phyloP scores from a whole-genome alignment of 2,888 invertebrate species.

The Plebejus anna region DNA sequence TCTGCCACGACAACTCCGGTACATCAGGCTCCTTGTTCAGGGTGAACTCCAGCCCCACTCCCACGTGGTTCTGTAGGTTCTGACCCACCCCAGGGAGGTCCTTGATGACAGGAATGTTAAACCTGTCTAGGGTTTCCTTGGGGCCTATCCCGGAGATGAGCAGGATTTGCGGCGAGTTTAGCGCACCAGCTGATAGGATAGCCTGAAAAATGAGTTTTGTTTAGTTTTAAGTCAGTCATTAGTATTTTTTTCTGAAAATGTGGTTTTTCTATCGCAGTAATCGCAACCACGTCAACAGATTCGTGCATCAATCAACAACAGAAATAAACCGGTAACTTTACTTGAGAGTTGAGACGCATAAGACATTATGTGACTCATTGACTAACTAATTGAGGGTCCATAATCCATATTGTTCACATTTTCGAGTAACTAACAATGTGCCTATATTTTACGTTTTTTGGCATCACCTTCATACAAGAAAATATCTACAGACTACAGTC shows the following conservation, averaged over 20 bases:
- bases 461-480: too few relatives aligned
- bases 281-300: background rate
- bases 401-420: too few relatives aligned
- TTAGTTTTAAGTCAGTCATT: too few relatives aligned
- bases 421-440: too few relatives aligned
- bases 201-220: constrained; percentile 50
- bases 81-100: constrained; percentile 84
- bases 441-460: too few relatives aligned
- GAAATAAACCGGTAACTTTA: background rate
- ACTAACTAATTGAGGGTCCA: too few relatives aligned
- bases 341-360: too few relatives aligned
- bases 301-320: background rate
- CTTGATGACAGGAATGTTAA: constrained; percentile 80
- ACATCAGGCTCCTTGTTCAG: constrained; percentile 72
- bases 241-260: too few relatives aligned
- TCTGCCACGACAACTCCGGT: constrained; percentile 81
- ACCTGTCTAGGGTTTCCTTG: constrained; percentile 76
- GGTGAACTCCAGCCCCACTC: constrained; percentile 79
- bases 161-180: constrained; percentile 84
- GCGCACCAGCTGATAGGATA: constrained; percentile 81
- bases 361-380: too few relatives aligned
- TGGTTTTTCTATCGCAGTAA: too few relatives aligned
- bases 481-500: too few relatives aligned
- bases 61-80: constrained; percentile 85
- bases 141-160: constrained; percentile 85